Conservation (phyloP, 2,797 vertebrate genomes). For the Coluber constrictor region DNA sequence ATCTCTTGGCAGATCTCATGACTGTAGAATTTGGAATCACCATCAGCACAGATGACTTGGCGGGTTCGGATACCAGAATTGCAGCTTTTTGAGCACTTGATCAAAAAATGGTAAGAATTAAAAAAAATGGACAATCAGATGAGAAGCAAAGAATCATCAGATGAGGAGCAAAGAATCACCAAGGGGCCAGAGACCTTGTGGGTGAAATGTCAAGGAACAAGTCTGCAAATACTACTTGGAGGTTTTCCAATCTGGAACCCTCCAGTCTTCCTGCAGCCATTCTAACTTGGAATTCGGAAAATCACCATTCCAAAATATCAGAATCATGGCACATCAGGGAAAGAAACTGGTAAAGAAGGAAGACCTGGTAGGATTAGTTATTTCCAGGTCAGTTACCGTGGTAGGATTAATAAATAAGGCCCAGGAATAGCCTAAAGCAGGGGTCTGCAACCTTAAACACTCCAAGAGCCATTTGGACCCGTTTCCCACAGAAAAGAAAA, state of each 20-base stretch:
- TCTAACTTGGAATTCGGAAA: not conserved
- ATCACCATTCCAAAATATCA: not conserved
- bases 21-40: constrained; percentile 74
- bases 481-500: too few relatives aligned
- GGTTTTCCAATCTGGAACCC: not conserved
- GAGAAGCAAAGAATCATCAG: not conserved
- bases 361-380: not conserved
- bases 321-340: not conserved
- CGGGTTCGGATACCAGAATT: constrained; percentile 80
- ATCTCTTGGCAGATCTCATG: constrained; percentile 71
- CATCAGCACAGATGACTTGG: constrained; percentile 85
- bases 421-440: not conserved
- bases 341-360: not conserved
- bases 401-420: not conserved
- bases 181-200: not conserved
- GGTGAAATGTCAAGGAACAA: not conserved
- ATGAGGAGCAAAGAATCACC: not conserved
- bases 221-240: not conserved
- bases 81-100: constrained; percentile 91
- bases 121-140: not conserved
- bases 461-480: too few relatives aligned
- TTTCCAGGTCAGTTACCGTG: not conserved
- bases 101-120: not conserved
- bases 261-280: not conserved
- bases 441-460: too few relatives aligned